Percentiles rank a stretch among this genome's conserved stretches.
Conservation (phyloP, 2,113 vertebrate species). For the Gopherus flavomarginatus region DNA sequence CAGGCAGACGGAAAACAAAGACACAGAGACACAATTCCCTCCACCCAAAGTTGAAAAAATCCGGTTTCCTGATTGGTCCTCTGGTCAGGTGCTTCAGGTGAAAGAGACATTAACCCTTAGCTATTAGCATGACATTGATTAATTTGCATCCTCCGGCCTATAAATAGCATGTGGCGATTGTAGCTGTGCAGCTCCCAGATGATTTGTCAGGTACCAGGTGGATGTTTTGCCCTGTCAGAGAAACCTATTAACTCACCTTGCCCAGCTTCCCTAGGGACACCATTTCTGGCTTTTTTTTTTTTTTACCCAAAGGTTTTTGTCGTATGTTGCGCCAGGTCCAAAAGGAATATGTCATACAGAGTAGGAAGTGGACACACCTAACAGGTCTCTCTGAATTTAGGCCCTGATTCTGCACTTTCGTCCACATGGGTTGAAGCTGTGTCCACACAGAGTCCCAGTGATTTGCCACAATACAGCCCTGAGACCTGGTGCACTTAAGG, state of each 20-base stretch:
- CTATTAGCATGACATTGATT: conserved; percentile 8
- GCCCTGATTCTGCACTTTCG: background rate
- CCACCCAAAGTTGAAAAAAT: too few species aligned
- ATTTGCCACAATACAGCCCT: background rate
- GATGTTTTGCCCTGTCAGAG: background rate
- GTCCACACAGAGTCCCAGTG: background rate
- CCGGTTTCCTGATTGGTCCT: too few species aligned
- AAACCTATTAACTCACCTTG: background rate
- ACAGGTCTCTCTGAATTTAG: background rate
- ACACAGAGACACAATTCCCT: too few species aligned
- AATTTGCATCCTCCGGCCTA: background rate
- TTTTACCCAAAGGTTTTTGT: background rate
- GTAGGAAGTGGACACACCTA: background rate
- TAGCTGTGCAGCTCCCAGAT: background rate
- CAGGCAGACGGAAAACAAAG: too few species aligned
- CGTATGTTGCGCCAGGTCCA: background rate
- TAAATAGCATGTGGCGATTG: background rate
- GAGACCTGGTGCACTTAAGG: background rate
- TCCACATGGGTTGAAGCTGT: background rate
- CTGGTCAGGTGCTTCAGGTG: too few species aligned
- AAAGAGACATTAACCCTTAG: too few species aligned
- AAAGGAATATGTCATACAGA: background rate
- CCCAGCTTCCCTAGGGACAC: background rate
- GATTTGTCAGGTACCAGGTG: background rate
- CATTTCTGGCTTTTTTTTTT: background rate